Conservation (phyloP, 2,113 vertebrate species). For the Thunnus thynnus region DNA sequence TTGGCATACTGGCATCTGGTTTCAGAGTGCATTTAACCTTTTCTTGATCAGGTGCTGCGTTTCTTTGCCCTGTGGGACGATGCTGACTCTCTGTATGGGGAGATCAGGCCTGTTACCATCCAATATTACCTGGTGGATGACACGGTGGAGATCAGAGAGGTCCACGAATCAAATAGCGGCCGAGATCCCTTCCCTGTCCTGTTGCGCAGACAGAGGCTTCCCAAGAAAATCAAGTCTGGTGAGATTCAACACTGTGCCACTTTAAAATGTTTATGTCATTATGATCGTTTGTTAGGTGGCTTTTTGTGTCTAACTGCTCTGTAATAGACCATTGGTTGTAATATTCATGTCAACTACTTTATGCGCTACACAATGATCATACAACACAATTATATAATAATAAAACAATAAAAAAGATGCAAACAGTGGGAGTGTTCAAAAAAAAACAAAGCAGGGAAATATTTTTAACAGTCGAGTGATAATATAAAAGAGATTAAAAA, state of each 20-base stretch:
- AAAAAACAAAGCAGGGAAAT: neutral
- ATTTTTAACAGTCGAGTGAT: neutral
- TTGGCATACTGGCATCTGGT: neutral
- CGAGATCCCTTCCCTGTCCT: slow-evolving; percentile 90
- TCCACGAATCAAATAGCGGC: slow-evolving; percentile 89
- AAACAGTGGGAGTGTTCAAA: too few relatives aligned
- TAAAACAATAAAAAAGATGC: neutral
- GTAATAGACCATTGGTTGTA: too few relatives aligned
- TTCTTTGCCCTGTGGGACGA: slow-evolving; percentile 93
- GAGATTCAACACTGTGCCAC: slow-evolving; percentile 5
- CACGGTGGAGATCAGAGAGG: slow-evolving; percentile 92
- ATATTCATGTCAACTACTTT: neutral
- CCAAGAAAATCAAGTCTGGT: slow-evolving; percentile 85
- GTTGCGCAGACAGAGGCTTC: slow-evolving; percentile 88
- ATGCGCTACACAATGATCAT: neutral
- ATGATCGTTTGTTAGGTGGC: too few relatives aligned
- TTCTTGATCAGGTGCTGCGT: slow-evolving; percentile 89
- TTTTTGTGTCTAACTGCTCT: too few relatives aligned
- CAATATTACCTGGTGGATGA: slow-evolving; percentile 93
- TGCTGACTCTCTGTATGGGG: slow-evolving; percentile 79
- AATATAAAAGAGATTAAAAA: neutral
- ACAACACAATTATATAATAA: neutral
- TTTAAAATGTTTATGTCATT: neutral
- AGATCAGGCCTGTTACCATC: slow-evolving; percentile 85
- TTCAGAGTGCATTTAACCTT: neutral